phyloP scores from a whole-genome alignment of 2,888 invertebrate species.

The Orthosia cruda region DNA sequence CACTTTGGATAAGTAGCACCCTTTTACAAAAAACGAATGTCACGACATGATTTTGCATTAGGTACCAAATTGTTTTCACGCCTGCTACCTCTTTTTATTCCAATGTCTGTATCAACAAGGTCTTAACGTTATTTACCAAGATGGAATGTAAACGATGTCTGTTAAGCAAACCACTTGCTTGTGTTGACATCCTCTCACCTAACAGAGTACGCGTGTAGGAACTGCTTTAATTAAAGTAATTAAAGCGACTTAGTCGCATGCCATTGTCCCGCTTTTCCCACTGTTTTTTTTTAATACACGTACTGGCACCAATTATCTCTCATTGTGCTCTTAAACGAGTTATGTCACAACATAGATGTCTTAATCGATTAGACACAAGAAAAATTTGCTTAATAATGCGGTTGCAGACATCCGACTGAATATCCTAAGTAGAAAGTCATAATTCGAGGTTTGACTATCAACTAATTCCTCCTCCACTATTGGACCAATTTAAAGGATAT shows the following conservation, averaged over 20 bases:
- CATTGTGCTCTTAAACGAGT: background rate
- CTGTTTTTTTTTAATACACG: conserved; percentile 5
- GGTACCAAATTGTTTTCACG: background rate
- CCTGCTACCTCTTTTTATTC: background rate
- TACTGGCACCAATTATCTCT: background rate
- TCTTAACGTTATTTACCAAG: background rate
- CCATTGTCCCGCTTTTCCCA: conserved; percentile 18
- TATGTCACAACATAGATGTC: background rate
- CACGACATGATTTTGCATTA: background rate
- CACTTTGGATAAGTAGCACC: no score
- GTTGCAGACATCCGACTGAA: no score
- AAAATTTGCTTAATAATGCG: background rate
- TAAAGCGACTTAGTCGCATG: background rate
- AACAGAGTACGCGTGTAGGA: background rate
- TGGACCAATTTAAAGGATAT: no score
- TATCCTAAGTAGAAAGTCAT: no score
- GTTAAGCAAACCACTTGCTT: background rate
- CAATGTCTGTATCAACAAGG: background rate
- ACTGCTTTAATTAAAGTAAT: conserved; percentile 9
- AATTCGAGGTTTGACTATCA: no score
- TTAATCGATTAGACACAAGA: background rate
- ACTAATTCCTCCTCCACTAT: no score
- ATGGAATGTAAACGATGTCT: background rate
- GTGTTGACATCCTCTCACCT: background rate
- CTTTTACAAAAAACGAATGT: background rate